Percentiles rank a stretch among this genome's conserved stretches.
Evolutionary conservation across 2,888 invertebrate species (phyloP).

Genomic region (Gandaritis pyraliata): DNA sequence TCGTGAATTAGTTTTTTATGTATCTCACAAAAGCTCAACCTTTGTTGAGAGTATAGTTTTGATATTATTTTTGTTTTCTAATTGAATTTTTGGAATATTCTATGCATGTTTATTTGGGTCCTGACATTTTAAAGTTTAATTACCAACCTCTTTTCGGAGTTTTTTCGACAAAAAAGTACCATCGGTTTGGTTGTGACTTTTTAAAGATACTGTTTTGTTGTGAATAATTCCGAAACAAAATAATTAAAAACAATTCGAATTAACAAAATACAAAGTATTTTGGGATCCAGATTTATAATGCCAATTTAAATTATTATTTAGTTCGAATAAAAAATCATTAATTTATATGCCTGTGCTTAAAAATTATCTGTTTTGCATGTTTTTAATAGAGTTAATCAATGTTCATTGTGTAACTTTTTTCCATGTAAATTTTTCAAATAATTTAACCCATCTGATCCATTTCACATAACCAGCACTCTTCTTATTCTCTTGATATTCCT

Average conservation of each 20-base stretch:
- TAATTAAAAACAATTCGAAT: no score
- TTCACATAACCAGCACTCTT: constrained; percentile 17
- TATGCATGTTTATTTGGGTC: constrained; percentile 50
- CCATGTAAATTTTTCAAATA: constrained; percentile 3
- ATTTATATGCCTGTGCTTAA: constrained; percentile 2
- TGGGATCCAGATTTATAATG: constrained; percentile 52
- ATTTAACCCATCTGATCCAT: constrained; percentile 16
- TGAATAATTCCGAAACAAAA: no score
- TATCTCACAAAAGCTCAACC: constrained; percentile 55
- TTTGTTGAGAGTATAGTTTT: constrained; percentile 60
- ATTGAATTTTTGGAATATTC: constrained; percentile 11
- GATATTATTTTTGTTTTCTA: constrained; percentile 17
- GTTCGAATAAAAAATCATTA: constrained; percentile 4
- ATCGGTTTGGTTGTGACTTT: no score
- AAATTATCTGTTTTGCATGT: constrained; percentile 3
- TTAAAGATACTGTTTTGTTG: no score
- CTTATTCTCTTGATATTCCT: not conserved
- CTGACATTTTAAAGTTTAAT: constrained; percentile 26
- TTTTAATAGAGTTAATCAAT: constrained; percentile 11
- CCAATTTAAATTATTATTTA: constrained; percentile 7
- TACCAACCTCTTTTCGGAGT: not conserved
- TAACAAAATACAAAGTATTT: not conserved
- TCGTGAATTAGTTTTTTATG: constrained; percentile 15
- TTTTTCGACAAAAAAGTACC: not conserved
- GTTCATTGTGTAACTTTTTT: constrained; percentile 1